Evolutionary conservation across 2,797 vertebrate species (phyloP).

Genomic region (Danio albolineatus): DNA sequence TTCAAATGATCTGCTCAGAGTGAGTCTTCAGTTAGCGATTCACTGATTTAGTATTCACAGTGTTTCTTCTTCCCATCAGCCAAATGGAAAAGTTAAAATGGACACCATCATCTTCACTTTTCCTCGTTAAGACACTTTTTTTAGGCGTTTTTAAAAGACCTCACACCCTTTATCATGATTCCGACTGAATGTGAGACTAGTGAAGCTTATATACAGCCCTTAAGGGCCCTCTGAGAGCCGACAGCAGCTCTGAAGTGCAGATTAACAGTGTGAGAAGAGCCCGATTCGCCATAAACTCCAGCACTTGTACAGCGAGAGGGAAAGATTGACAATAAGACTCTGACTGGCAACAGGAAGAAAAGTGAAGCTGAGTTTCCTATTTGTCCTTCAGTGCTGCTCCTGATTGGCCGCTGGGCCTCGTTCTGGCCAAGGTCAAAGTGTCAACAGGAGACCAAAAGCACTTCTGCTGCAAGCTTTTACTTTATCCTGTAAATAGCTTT

Average conservation of each 20-base stretch:
- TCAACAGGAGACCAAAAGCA: neutral
- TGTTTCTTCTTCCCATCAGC: too few relatives aligned
- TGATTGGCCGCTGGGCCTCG: neutral
- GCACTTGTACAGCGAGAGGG: slow-evolving; percentile 41
- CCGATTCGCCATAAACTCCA: slow-evolving; percentile 51
- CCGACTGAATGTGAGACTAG: slow-evolving; percentile 10
- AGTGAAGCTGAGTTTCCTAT: slow-evolving; percentile 10
- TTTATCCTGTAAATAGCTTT: neutral
- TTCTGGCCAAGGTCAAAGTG: neutral
- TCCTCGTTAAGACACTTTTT: neutral
- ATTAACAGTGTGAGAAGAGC: slow-evolving; percentile 54
- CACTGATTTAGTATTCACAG: too few relatives aligned
- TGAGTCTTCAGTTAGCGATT: too few relatives aligned
- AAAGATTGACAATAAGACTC: slow-evolving; percentile 52
- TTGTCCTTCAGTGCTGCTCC: slow-evolving; percentile 42
- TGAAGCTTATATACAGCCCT: slow-evolving; percentile 18
- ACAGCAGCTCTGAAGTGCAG: slow-evolving; percentile 29
- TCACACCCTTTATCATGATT: neutral
- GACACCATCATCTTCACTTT: too few relatives aligned
- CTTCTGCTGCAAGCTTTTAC: neutral
- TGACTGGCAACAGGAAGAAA: slow-evolving; percentile 34
- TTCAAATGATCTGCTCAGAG: too few relatives aligned
- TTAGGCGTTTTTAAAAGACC: slow-evolving; percentile 14
- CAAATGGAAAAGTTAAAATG: too few relatives aligned
- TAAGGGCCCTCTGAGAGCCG: slow-evolving; percentile 23